Conservation (phyloP, 2,797 vertebrate genomes). For the Lithobates sylvaticus region DNA sequence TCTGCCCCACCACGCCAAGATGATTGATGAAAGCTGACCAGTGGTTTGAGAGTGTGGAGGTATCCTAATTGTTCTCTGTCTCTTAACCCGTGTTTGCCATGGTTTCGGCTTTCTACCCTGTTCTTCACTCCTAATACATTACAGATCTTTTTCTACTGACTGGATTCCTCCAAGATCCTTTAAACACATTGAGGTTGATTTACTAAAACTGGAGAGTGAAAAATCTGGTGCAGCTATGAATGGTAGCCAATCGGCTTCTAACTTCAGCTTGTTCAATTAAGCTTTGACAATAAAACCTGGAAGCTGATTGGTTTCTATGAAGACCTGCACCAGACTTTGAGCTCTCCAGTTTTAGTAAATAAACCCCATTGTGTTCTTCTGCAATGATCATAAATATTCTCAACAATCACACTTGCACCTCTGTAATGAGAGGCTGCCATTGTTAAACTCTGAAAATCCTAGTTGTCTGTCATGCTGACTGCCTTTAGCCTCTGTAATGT, state of each 20-base stretch:
- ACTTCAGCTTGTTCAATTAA: too few relatives aligned
- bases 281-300: too few relatives aligned
- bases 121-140: conserved; percentile 37
- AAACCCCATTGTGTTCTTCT: not conserved
- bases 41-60: conserved; percentile 57
- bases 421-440: not conserved
- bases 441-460: not conserved
- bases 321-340: too few relatives aligned
- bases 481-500: too few relatives aligned
- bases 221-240: too few relatives aligned
- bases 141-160: not conserved
- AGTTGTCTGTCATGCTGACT: too few relatives aligned
- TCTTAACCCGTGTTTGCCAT: conserved; percentile 31
- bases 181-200: not conserved
- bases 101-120: conserved; percentile 41
- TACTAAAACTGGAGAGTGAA: too few relatives aligned
- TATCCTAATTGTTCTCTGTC: conserved; percentile 53
- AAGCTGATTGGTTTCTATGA: too few relatives aligned
- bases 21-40: conserved; percentile 39
- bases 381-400: conserved; percentile 19
- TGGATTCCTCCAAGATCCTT: not conserved
- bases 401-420: conserved; percentile 3
- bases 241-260: too few relatives aligned
- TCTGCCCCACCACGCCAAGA: conserved; percentile 79
- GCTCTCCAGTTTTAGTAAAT: too few relatives aligned